A percentile compares a stretch with the other conserved stretches of the same genome.
Conservation (phyloP, 2,888 invertebrate species). For the Apamea epomidion region DNA sequence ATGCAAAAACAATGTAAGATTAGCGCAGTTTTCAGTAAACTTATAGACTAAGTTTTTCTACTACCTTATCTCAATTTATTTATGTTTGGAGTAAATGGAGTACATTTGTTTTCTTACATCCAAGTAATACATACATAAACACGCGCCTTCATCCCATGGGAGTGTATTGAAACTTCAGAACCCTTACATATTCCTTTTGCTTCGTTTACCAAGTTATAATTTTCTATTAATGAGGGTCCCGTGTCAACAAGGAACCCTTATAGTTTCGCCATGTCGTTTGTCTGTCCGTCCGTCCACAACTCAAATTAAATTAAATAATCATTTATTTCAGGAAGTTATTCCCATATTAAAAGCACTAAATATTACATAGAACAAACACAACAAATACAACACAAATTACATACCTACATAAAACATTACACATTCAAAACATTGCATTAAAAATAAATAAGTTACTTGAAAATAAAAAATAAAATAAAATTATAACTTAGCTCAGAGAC, state of each 20-base stretch:
- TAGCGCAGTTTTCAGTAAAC: neutral
- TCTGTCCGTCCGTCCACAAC: neutral
- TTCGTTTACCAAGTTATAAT: neutral
- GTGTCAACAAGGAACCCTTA: neutral
- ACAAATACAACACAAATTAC: too few species aligned
- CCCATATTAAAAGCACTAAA: too few species aligned
- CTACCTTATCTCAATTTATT: neutral
- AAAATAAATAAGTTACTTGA: too few species aligned
- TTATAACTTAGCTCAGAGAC: neutral
- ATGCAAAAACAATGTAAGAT: neutral
- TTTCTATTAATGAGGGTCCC: neutral
- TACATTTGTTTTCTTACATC: neutral
- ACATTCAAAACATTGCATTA: too few species aligned
- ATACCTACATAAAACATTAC: too few species aligned
- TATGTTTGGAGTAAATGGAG: neutral
- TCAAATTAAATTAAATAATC: too few species aligned
- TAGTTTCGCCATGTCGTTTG: neutral
- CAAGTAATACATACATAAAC: neutral
- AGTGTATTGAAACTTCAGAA: neutral
- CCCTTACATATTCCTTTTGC: neutral
- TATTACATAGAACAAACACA: too few species aligned
- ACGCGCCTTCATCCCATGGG: too few species aligned
- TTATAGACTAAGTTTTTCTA: neutral
- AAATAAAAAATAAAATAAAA: too few species aligned
- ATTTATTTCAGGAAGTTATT: too few species aligned